Conservation (phyloP, 1,140 invertebrate genomes). For the Hydropsyche tenuis region DNA sequence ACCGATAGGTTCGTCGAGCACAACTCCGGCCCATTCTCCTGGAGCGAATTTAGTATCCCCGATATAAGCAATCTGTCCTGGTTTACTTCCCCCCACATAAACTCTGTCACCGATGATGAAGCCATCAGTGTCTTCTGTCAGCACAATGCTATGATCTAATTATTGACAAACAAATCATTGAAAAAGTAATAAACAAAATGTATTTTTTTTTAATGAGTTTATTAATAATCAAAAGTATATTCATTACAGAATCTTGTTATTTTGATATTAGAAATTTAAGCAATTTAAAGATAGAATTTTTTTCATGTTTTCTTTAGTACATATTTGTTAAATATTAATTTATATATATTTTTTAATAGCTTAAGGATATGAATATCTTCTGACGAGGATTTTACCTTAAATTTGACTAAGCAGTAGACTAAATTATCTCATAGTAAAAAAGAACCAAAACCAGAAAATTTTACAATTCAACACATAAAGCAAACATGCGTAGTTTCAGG, state of each 20-base stretch:
- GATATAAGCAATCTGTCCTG: slow-evolving; percentile 94
- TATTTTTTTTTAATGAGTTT: background rate
- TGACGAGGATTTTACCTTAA: too few relatives aligned
- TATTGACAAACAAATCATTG: background rate
- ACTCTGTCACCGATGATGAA: slow-evolving; percentile 95
- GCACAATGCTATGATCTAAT: slow-evolving; percentile 80
- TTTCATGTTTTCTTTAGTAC: too few relatives aligned
- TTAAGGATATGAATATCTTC: too few relatives aligned
- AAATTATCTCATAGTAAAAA: too few relatives aligned
- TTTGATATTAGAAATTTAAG: background rate
- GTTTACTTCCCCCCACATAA: slow-evolving; percentile 95
- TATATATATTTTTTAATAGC: too few relatives aligned
- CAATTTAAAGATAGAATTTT: too few relatives aligned
- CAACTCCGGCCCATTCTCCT: slow-evolving; percentile 96
- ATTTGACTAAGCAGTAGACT: too few relatives aligned
- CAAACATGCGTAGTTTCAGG: too few relatives aligned
- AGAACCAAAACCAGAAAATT: too few relatives aligned
- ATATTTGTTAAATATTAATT: too few relatives aligned
- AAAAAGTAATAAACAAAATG: too few relatives aligned
- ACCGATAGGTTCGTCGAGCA: slow-evolving; percentile 93
- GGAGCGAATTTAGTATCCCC: slow-evolving; percentile 97
- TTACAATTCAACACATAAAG: too few relatives aligned
- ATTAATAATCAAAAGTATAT: background rate
- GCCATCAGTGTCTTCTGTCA: slow-evolving; percentile 91
- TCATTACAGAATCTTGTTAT: background rate